Conservation (phyloP, 2,888 invertebrate genomes). For the Serripes groenlandicus region DNA sequence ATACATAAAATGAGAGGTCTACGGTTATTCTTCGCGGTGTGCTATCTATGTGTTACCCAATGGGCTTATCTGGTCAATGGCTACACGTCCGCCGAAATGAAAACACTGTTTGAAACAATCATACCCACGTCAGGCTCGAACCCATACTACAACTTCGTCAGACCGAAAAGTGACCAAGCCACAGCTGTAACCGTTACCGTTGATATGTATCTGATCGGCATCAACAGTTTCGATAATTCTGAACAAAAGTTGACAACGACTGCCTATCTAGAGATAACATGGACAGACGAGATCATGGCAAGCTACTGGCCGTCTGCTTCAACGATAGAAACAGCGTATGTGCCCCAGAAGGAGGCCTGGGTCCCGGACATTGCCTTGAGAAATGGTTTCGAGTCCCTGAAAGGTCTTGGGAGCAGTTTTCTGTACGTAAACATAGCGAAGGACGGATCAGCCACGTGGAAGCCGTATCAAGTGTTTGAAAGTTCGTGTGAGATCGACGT, state of each 20-base stretch:
- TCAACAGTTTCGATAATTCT: slow-evolving; percentile 66
- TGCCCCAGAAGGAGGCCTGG: slow-evolving; percentile 65
- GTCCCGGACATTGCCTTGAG: slow-evolving; percentile 66
- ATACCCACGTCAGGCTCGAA: slow-evolving; percentile 41
- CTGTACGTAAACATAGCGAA: slow-evolving; percentile 50
- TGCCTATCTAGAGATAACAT: slow-evolving; percentile 61
- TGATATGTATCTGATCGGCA: slow-evolving; percentile 64
- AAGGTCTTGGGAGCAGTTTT: slow-evolving; percentile 61
- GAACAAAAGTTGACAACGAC: slow-evolving; percentile 66
- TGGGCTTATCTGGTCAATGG: too few relatives aligned
- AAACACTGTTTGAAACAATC: neutral
- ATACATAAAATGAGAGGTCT: too few relatives aligned
- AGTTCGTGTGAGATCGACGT: slow-evolving; percentile 65
- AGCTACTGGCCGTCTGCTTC: slow-evolving; percentile 32
- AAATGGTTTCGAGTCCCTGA: slow-evolving; percentile 63
- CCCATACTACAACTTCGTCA: slow-evolving; percentile 64
- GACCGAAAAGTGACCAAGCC: slow-evolving; percentile 66
- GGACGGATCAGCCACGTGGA: slow-evolving; percentile 57
- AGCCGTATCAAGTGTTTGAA: slow-evolving; percentile 67
- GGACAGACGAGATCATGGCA: slow-evolving; percentile 65
- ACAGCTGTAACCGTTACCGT: slow-evolving; percentile 46
- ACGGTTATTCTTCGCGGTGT: too few relatives aligned
- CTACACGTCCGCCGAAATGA: slow-evolving; percentile 10
- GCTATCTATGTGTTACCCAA: too few relatives aligned
- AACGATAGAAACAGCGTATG: slow-evolving; percentile 38